Evolutionary conservation across 2,113 vertebrate species (phyloP).

Genomic region (Cebidichthys violaceus): DNA sequence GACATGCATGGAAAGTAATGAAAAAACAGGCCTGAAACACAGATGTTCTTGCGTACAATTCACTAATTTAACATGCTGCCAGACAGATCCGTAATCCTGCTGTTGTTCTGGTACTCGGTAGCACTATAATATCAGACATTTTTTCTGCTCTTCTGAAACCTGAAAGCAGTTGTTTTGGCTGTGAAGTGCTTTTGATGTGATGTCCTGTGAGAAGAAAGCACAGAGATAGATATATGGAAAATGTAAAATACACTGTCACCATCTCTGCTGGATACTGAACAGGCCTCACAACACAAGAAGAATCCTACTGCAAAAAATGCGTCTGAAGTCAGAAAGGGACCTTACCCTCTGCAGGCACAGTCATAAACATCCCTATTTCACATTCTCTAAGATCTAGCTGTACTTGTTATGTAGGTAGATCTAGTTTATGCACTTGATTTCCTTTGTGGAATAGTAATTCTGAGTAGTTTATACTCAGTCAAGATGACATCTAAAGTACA

Average conservation of each 20-base stretch:
- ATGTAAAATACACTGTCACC: constrained; percentile 36
- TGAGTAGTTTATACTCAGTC: not conserved
- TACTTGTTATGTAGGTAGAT: constrained; percentile 8
- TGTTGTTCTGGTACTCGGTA: constrained; percentile 9
- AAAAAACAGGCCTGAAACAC: constrained; percentile 13
- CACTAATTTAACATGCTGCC: not conserved
- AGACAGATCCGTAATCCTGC: constrained; percentile 11
- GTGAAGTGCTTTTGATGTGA: constrained; percentile 32
- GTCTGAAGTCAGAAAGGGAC: constrained; percentile 27
- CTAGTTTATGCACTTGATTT: not conserved
- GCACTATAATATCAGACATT: constrained; percentile 23
- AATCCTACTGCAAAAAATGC: constrained; percentile 24
- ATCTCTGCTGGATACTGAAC: constrained; percentile 29
- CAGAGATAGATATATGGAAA: constrained; percentile 22
- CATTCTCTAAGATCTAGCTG: constrained; percentile 13
- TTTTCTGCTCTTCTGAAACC: constrained; percentile 2
- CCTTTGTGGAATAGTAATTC: not conserved
- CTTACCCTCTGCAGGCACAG: constrained; percentile 11
- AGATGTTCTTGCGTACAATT: constrained; percentile 2
- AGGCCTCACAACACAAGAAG: constrained; percentile 21
- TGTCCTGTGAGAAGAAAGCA: constrained; percentile 13
- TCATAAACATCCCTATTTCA: constrained; percentile 28
- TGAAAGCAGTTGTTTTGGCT: constrained; percentile 31
- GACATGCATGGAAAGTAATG: constrained; percentile 7
- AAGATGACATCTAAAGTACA: not conserved